Conservation (phyloP, 23 tunicate genomes). For the Phallusia fumigata region DNA sequence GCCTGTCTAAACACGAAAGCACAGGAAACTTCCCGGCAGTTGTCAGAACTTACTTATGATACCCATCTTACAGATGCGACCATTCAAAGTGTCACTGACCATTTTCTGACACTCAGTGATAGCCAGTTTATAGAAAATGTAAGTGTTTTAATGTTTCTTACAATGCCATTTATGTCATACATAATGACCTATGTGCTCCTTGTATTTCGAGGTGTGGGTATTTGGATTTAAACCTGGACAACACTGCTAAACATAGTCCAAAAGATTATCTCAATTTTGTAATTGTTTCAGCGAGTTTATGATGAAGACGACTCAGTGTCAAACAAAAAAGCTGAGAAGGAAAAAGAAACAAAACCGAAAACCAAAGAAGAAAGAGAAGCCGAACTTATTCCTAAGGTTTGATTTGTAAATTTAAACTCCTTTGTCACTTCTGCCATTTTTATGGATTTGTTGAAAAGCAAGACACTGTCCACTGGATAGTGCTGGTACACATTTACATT, state of each 20-base stretch:
- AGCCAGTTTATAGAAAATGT: constrained; percentile 92
- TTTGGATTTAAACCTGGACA: too few relatives aligned
- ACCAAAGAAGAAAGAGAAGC: constrained; percentile 75
- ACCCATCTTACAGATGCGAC: constrained; percentile 69
- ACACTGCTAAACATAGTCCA: too few relatives aligned
- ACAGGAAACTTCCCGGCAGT: constrained; percentile 50
- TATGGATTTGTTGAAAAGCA: too few relatives aligned
- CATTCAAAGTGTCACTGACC: constrained; percentile 71
- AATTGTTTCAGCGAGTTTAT: constrained; percentile 66
- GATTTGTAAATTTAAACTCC: not conserved
- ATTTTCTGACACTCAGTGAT: constrained; percentile 78
- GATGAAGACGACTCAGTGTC: constrained; percentile 69
- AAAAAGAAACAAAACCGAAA: constrained; percentile 15
- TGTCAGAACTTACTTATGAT: constrained; percentile 58
- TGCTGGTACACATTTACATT: too few relatives aligned
- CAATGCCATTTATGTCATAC: too few relatives aligned
- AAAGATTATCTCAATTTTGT: not conserved
- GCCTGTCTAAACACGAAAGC: constrained; percentile 49
- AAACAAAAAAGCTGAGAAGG: constrained; percentile 42
- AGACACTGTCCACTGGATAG: too few relatives aligned
- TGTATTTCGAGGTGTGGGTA: too few relatives aligned
- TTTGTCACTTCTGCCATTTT: too few relatives aligned
- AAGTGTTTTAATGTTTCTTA: too few relatives aligned
- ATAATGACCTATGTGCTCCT: too few relatives aligned
- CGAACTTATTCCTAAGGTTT: constrained; percentile 49